Conservation (phyloP, 2,113 vertebrate species). For the Notothenia coriiceps region DNA sequence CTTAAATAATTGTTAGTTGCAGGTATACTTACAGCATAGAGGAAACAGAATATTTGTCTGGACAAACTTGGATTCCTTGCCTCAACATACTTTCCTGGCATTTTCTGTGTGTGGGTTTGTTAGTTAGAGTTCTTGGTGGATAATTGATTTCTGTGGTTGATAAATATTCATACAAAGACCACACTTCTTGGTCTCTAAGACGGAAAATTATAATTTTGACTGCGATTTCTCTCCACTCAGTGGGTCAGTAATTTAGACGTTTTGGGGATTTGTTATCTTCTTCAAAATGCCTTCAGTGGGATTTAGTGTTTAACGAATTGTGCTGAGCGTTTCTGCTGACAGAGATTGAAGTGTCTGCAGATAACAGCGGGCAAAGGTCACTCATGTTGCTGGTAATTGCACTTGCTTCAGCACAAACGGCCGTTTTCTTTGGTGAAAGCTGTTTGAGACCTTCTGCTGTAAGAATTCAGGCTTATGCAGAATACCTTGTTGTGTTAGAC, state of each 20-base stretch:
- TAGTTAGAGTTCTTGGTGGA: background rate
- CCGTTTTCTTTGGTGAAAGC: background rate
- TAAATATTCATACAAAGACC: constrained; percentile 13
- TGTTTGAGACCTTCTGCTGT: background rate
- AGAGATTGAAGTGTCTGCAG: constrained; percentile 13
- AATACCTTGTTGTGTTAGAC: constrained; percentile 5
- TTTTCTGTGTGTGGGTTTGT: constrained; percentile 18
- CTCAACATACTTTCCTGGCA: background rate
- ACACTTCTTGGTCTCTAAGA: background rate
- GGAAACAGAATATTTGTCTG: background rate
- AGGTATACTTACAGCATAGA: background rate
- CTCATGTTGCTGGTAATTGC: background rate
- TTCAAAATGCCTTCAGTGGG: background rate
- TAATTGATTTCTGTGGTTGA: constrained; percentile 7
- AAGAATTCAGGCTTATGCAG: background rate
- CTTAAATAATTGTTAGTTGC: too few relatives aligned
- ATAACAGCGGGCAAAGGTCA: constrained; percentile 15
- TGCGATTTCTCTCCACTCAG: background rate
- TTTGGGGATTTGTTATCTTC: background rate
- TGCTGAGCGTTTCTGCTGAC: background rate
- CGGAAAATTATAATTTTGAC: background rate
- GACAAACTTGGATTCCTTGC: background rate
- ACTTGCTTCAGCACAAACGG: background rate
- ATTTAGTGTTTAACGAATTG: constrained; percentile 13
- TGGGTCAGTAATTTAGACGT: background rate